Percentiles rank a stretch among this genome's conserved stretches.
Conservation (phyloP, 1,140 invertebrate species). For the Aphis craccivora region DNA sequence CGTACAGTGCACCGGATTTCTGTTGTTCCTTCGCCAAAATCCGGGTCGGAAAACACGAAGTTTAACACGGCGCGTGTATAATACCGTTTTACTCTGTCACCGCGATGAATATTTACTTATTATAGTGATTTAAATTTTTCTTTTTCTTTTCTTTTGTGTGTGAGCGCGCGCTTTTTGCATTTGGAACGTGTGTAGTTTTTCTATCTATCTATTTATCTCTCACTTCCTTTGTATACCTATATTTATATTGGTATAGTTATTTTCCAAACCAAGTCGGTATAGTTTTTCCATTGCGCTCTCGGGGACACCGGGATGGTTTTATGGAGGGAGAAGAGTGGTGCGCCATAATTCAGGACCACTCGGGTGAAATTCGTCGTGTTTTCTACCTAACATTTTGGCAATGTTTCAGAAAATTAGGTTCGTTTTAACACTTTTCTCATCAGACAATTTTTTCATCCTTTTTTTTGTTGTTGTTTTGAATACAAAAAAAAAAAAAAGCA, state of each 20-base stretch:
- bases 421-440: conserved; percentile 56
- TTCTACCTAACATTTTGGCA: conserved; percentile 45
- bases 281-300: not conserved
- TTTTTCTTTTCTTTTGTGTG: not conserved
- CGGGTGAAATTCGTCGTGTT: conserved; percentile 46
- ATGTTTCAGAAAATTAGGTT: conserved; percentile 46
- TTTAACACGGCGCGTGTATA: conserved; percentile 15
- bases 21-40: conserved; percentile 52
- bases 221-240: not conserved
- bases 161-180: not conserved
- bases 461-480: not conserved
- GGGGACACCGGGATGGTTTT: not conserved
- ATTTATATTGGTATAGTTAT: not conserved
- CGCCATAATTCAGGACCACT: conserved; percentile 10
- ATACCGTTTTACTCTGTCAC: not conserved
- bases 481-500: not conserved
- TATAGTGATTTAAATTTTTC: conserved; percentile 40
- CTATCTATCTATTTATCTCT: too few species aligned
- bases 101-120: not conserved
- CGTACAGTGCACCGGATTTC: not conserved
- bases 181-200: not conserved
- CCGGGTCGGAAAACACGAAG: conserved; percentile 44
- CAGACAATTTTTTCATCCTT: conserved; percentile 17
- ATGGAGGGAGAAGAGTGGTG: not conserved
- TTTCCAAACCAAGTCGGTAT: not conserved